Conservation (phyloP, 2,113 vertebrate genomes). For the Ivindomyrus marchei region DNA sequence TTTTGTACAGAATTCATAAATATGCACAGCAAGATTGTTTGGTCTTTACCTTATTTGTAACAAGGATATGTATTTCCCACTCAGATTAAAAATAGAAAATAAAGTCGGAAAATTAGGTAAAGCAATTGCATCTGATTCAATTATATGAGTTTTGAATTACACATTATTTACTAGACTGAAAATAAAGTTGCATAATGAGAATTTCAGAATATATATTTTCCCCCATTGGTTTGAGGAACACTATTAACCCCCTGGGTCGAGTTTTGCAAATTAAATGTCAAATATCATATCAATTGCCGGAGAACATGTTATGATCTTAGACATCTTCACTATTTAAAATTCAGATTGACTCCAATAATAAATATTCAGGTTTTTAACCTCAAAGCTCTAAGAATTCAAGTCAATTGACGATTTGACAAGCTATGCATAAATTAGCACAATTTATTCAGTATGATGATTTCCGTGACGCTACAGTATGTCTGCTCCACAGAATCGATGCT, state of each 20-base stretch:
- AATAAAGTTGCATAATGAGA: constrained; percentile 41
- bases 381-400: constrained; percentile 20
- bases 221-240: constrained; percentile 51
- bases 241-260: constrained; percentile 60
- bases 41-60: background rate
- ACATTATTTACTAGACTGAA: constrained; percentile 46
- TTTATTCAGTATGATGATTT: constrained; percentile 13
- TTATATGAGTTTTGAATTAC: constrained; percentile 41
- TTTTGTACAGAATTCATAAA: background rate
- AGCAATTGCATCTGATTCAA: constrained; percentile 22
- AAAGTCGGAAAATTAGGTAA: background rate
- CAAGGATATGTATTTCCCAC: background rate
- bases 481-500: background rate
- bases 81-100: constrained; percentile 15
- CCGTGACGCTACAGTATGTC: background rate
- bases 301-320: constrained; percentile 37
- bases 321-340: constrained; percentile 30
- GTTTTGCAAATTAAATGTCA: constrained; percentile 60
- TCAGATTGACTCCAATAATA: constrained; percentile 29
- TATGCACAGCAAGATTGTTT: background rate
- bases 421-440: constrained; percentile 25
- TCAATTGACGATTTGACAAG: constrained; percentile 23
- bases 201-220: constrained; percentile 31
- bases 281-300: constrained; percentile 55
- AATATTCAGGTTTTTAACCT: constrained; percentile 31